Base-by-base conservation (phyloP, 2,797 vertebrate species). In the Chrosomus eos region DNA sequence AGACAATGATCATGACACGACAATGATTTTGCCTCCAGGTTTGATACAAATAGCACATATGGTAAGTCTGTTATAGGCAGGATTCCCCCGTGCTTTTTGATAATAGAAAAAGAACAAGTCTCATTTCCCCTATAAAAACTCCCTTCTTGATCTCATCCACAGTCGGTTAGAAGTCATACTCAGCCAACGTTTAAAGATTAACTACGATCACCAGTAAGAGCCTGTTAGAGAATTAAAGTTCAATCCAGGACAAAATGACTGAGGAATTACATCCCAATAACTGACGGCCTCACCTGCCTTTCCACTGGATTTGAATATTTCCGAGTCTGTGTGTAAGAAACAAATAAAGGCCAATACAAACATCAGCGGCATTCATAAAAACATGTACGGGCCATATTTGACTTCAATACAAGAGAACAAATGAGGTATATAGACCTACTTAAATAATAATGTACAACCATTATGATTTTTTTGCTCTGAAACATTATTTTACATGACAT, bases 211-310 rank as follows among this genome's bases (percentile, higher is more conserved):
- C 16, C 58, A 76, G 73, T 1, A 13, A 84, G 33, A 58, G 73
- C n/a, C 73, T 45, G 48, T 60, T 78, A 84, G 5, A 58, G 73
- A 68, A 84, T 78, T 70, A 70, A 70, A 84, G 51, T 68, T 84
- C 74, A 84, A 84, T 70, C 74, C 64, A 70, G 62, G 81, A 7
- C 72, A n/a, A 55, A 58, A 48, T 9, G 18, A n/a, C 33, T 43
- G 66, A 48, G 58, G 36, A 58, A 58, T 58, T 78, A 19, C 66
- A 21, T 53, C 62, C 36, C 31, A 26, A 31, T 40, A 38, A 67
- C 45, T 3, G 14, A 28, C 1, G 0, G 23, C 72, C 62, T 62
- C 72, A 67, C 72, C 60, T 40, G 72, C 43, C 45, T 67, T 68
- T 75, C 11, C 60, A 67, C 18, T 43, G 45, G 60, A 76, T 76